Conservation (phyloP, 23 tunicate species). For the Pegea sp. region DNA sequence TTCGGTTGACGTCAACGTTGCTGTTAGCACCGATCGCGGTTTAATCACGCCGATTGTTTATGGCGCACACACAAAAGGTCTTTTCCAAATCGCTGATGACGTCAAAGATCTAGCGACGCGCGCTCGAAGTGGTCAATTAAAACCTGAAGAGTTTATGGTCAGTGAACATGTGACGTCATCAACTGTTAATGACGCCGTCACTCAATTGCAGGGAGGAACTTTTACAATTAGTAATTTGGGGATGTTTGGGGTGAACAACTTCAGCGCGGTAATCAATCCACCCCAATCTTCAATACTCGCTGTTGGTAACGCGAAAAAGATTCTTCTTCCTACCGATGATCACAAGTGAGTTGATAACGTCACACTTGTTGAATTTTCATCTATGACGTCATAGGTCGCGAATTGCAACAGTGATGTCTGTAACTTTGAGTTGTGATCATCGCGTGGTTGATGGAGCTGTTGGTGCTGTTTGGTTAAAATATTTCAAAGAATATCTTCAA, state of each 20-base stretch:
- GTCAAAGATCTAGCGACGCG: constrained; percentile 42
- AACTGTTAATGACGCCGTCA: background rate
- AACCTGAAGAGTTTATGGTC: constrained; percentile 82
- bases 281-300: constrained; percentile 98
- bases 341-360: background rate
- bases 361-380: background rate
- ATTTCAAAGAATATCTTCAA: constrained; percentile 60
- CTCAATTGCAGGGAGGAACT: constrained; percentile 57
- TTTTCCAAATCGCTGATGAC: constrained; percentile 34
- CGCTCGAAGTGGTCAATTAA: constrained; percentile 90
- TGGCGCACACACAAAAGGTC: constrained; percentile 69
- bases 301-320: constrained; percentile 71
- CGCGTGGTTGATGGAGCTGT: constrained; percentile 97
- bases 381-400: constrained; percentile 18
- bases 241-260: constrained; percentile 96
- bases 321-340: constrained; percentile 33
- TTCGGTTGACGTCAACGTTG: constrained; percentile 77
- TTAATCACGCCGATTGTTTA: constrained; percentile 87
- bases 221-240: constrained; percentile 96
- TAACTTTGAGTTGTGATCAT: constrained; percentile 88
- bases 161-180: no score
- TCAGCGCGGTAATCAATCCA: constrained; percentile 97
- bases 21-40: constrained; percentile 84
- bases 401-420: constrained; percentile 64
- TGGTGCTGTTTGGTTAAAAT: constrained; percentile 94